Base-by-base conservation (phyloP, 2,113 vertebrate genomes). In the Raja brachyura region DNA sequence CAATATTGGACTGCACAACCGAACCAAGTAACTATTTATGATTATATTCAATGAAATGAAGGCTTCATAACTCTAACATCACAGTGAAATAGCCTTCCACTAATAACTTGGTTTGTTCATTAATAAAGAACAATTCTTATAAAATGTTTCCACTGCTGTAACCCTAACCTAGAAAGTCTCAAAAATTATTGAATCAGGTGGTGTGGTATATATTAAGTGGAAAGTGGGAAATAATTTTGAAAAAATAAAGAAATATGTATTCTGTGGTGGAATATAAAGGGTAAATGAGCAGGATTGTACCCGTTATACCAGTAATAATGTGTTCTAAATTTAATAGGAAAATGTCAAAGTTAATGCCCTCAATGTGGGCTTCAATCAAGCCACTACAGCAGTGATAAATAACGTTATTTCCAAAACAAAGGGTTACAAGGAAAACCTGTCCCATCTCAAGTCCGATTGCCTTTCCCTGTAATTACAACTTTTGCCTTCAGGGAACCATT, bases 361-460 rank as follows among this genome's bases (percentile, higher is more conserved):
- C 66, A 28, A 73, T 92, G 39, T 92, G 66, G 90, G 20, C 66
- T 92, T 92, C n/a, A n/a, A n/a, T n/a, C n/a, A n/a, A n/a, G n/a
- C n/a, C n/a, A n/a, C n/a, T n/a, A n/a, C 33, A 73, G 81, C 25
- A 94, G 93, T 81, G 94, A 74, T 1, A 94, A 94, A 93, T 9
- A 63, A 22, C 93, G 31, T 73, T 74, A 79, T 93, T 94, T 94
- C 93, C 76, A 94, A 93, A 63, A 93, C 93, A 94, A 93, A 94
- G 66, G 90, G 90, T 63, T 94, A 83, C 92, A 94, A 94, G 22
- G n/a, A 25, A 94, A 93, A 39, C 93, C n/a, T 93, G 93, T 88
- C 90, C 59, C 86, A 59, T 74, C 61, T 94, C 75, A 79, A 94
- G 77, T 54, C 39, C 74, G 13, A 93, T 66, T 73, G 63, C 93